phyloP scores from a whole-genome alignment of 2,888 invertebrate species.

The Lepas anatifera region DNA sequence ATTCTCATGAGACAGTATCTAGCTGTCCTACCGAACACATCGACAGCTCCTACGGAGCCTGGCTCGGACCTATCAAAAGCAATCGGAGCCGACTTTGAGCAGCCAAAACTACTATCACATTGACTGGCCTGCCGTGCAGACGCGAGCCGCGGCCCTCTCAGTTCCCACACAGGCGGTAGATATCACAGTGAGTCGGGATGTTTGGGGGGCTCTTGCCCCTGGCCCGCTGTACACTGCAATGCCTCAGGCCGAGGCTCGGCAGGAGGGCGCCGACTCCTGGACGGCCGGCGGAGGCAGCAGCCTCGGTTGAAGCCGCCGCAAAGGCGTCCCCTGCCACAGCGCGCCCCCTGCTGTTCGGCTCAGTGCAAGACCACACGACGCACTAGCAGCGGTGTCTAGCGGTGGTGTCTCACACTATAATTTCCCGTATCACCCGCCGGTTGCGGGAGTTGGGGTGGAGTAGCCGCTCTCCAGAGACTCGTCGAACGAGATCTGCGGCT shows the following conservation, averaged over 20 bases:
- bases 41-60: no score
- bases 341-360: no score
- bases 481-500: conserved; percentile 78
- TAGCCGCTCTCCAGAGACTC: conserved; percentile 88
- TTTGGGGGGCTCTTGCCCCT: neutral
- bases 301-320: no score
- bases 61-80: no score
- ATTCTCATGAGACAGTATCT: no score
- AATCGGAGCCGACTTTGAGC: neutral
- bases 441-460: conserved; percentile 84
- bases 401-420: conserved; percentile 51
- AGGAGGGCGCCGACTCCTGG: neutral
- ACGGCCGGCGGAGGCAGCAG: neutral
- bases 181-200: neutral
- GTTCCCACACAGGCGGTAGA: no score
- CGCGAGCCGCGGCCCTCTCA: neutral
- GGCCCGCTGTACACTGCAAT: neutral
- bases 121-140: conserved; percentile 11
- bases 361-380: no score
- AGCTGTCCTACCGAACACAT: no score
- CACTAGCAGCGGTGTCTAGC: no score
- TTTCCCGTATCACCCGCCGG: conserved; percentile 83
- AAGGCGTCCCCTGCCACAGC: no score
- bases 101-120: conserved; percentile 14
- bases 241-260: neutral